These are phyloP conservation scores for Monopterus albus DNA, from an alignment of 2,113 vertebrate genomes.

Conservation along the genomic window DNA sequence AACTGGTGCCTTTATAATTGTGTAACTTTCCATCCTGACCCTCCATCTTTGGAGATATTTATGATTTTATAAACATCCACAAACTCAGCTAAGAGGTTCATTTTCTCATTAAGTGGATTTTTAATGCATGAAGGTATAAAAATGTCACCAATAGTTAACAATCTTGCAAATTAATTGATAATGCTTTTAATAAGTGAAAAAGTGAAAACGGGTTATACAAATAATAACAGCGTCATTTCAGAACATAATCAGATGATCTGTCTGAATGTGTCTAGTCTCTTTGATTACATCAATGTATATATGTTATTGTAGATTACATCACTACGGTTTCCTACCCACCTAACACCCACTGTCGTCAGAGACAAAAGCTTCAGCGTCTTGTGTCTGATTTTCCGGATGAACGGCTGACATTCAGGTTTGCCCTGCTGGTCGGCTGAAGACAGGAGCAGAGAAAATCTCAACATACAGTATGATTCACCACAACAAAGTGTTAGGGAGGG, in stretches of 20 bases:
- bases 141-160: too few species aligned
- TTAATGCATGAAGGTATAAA: too few species aligned
- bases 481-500: conserved; percentile 73
- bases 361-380: not conserved
- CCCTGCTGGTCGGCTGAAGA: conserved; percentile 41
- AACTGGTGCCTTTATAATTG: too few species aligned
- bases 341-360: not conserved
- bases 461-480: conserved; percentile 79
- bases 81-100: too few species aligned
- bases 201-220: not conserved
- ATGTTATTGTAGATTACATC: conserved; percentile 3
- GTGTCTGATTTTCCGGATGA: conserved; percentile 56
- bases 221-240: not conserved
- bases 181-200: not conserved
- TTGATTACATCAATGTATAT: conserved; percentile 10
- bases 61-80: too few species aligned
- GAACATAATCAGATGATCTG: not conserved
- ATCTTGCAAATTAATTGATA: not conserved
- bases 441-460: conserved; percentile 53
- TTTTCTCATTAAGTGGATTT: too few species aligned
- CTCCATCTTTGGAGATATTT: too few species aligned
- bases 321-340: not conserved
- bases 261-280: not conserved
- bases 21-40: too few species aligned
- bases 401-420: conserved; percentile 51